These are phyloP conservation scores for Lasioglossum villosulum DNA, from an alignment of 2,888 invertebrate genomes.

Conservation along the genomic window DNA sequence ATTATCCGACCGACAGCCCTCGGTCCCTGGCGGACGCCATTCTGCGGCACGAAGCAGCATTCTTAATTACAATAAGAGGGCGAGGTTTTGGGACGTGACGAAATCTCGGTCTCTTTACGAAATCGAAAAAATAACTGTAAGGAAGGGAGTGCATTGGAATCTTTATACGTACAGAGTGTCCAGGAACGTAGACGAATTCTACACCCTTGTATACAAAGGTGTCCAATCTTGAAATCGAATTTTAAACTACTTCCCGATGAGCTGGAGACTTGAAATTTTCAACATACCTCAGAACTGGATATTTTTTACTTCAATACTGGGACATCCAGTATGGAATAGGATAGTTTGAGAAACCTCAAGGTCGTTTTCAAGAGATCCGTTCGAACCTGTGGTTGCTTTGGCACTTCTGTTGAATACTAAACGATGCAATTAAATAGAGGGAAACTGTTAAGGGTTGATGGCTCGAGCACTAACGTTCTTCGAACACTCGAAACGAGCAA, in stretches of 20 bases:
- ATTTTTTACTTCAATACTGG: no score
- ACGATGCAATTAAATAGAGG: no score
- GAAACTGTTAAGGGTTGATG: neutral
- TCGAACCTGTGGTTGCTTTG: no score
- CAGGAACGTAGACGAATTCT: neutral
- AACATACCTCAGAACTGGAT: no score
- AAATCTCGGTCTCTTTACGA: neutral
- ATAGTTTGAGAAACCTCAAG: neutral
- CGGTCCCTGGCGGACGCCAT: neutral
- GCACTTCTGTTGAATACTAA: neutral
- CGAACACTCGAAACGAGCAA: no score
- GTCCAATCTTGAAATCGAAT: no score
- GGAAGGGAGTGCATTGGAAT: neutral
- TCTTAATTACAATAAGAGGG: constrained; percentile 13
- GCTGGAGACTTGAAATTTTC: no score
- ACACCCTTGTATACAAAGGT: no score
- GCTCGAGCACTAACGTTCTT: neutral
- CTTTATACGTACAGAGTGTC: neutral
- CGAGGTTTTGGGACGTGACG: neutral
- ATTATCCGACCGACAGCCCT: neutral
- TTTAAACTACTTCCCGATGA: no score
- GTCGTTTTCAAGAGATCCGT: no score
- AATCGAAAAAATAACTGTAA: neutral
- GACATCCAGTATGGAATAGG: no score
- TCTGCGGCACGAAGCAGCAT: neutral